Evolutionary conservation across 2,113 vertebrate species (phyloP), one percentile per base, ranked within the genome.

Genomic region (Gallinago media): DNA sequence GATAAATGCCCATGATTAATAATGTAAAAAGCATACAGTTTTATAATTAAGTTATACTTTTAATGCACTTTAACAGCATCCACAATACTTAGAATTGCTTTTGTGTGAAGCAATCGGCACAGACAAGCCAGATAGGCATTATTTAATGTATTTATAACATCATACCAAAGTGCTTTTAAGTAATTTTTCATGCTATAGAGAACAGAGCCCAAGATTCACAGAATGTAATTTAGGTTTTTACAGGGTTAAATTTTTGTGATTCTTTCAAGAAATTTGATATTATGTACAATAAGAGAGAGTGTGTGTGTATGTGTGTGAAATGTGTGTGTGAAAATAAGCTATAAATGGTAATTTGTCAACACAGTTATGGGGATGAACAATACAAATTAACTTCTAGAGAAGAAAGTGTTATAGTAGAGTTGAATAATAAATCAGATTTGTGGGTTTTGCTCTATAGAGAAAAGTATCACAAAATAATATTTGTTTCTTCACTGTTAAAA

Each of bases 361-460:
- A 91, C 13, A 71, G 36, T 95, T 34, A 29, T 14, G 81, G 70
- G 86, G 38, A 95, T 74, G 20, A 96, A 83, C 76, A 82, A 72
- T 88, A 90, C 85, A 62, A 96, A 50, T 16, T 47, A 54, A 19
- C 77, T 81, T 40, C 42, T 34, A 77, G 59, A 97, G 55, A 40
- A 96, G 66, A 88, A 94, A 79, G 29, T 68, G 47, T 63, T 63
- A 77, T 38, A 75, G 34, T n/a, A 82, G 44, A 95, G 67, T 27
- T 76, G 67, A 95, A 95, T 83, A 97, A 96, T 91, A 91, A 95
- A 96, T 95, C 66, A 92, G 47, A 89, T 86, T 86, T 74, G 40
- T 95, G 79, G 67, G 29, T 85, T 90, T 96, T 92, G 36, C 25
- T 84, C 56, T 91, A 55, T 46, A 95, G 34, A 74, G 58, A 94